Percentiles rank a stretch among this genome's conserved stretches.
These are phyloP conservation scores for Holacanthella duospinosa DNA, from an alignment of 2,888 invertebrate species.

Conservation along the genomic window DNA sequence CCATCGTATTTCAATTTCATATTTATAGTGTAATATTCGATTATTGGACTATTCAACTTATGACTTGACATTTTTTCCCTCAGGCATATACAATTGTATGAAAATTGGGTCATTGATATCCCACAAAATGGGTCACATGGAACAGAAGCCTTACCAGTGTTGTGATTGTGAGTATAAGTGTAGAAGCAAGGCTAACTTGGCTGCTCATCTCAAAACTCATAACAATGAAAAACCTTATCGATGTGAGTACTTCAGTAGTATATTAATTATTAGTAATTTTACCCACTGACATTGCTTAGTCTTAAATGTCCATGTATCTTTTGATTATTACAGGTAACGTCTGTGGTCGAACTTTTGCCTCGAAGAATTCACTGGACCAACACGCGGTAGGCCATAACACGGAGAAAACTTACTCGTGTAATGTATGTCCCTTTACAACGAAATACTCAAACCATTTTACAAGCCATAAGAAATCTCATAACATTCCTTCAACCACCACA, in stretches of 20 bases:
- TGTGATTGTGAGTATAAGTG: slow-evolving; percentile 51
- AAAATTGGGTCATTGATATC: slow-evolving; percentile 50
- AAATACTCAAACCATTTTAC: slow-evolving; percentile 56
- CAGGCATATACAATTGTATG: slow-evolving; percentile 43
- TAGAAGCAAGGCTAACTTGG: slow-evolving; percentile 49
- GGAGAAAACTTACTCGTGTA: slow-evolving; percentile 52
- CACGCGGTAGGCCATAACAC: slow-evolving; percentile 50
- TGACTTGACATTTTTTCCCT: not conserved
- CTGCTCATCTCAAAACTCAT: slow-evolving; percentile 46
- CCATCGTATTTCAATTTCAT: not conserved
- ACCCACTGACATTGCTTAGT: too few species aligned
- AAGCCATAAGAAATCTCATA: slow-evolving; percentile 55
- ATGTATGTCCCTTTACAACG: slow-evolving; percentile 57
- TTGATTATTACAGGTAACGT: slow-evolving; percentile 44
- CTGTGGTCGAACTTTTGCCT: slow-evolving; percentile 51
- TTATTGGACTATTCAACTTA: not conserved
- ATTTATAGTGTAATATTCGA: not conserved
- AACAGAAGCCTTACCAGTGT: slow-evolving; percentile 46
- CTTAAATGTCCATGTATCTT: too few species aligned
- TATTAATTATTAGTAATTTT: too few species aligned
- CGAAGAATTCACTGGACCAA: slow-evolving; percentile 51
- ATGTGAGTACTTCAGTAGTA: slow-evolving; percentile 17
- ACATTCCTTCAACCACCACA: slow-evolving; percentile 18
- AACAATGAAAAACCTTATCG: slow-evolving; percentile 35
- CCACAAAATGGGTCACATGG: slow-evolving; percentile 51